Evolutionary conservation across 2,113 vertebrate species (phyloP), one percentile per base, ranked within the genome.

Genomic region (Amphiprion percula): DNA sequence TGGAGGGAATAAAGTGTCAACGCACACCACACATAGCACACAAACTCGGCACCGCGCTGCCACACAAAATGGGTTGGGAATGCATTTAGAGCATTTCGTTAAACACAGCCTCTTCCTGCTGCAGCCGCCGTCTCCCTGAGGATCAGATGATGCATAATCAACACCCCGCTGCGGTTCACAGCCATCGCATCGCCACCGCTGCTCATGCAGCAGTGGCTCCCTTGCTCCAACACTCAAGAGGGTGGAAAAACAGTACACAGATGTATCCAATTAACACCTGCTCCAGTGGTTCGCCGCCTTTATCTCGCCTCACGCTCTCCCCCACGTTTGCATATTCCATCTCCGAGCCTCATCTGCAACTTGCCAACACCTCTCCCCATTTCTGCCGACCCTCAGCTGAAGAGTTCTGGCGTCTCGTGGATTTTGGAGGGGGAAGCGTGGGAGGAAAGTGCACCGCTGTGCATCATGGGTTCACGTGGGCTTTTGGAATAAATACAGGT

Each of bases 261-360:
- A 86, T 86, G 83, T 79, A 54, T 84, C 84, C 79, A 90, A 92
- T 93, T 90, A 90, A 88, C 87, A 90, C 88, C 69, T 84, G 74
- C 67, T 78, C 80, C 11, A 23, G 21, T 58, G 77, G 74, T 77
- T 87, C n/a, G 0, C 15, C 1, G 6, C 52, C 56, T 85, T 82
- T 66, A 79, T 85, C 75, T 24, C 41, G 52, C 74, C 46, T 71
- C 66, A 62, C 65, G 19, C 82, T 53, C 53, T 16, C 39, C 17
- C 15, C 47, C 33, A 37, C 1, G 12, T 68, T 67, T 68, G 69
- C 56, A 62, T 62, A 49, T 67, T 73, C 59, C 26, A 23, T 67
- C 68, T 74, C 44, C n/a, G 16, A 53, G 37, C 21, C 65, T 77
- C 56, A 59, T 83, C 74, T 83, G 66, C 67, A 59, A 59, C 50